Percentiles rank a stretch among this genome's conserved stretches.
Conservation (phyloP, 2,113 vertebrate species). For the Megaceryle maxima region DNA sequence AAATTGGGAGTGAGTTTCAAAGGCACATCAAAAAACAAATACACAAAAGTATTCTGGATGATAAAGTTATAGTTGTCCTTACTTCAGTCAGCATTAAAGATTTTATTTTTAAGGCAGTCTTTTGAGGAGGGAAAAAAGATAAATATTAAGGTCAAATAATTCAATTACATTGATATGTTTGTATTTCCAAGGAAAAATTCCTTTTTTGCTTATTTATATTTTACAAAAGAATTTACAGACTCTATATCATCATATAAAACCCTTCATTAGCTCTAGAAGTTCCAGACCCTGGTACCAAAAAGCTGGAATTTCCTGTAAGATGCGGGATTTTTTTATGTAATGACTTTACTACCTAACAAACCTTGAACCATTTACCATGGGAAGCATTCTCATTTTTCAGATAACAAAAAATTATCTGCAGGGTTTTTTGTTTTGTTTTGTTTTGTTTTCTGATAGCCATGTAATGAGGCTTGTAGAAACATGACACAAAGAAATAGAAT, state of each 20-base stretch:
- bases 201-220: not conserved
- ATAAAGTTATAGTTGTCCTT: not conserved
- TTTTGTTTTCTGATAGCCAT: not conserved
- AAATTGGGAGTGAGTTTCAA: not conserved
- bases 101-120: not conserved
- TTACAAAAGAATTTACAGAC: not conserved
- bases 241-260: not conserved
- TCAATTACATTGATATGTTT: not conserved
- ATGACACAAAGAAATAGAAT: slow-evolving; percentile 2
- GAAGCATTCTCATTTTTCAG: slow-evolving; percentile 36
- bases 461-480: slow-evolving; percentile 53
- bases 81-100: not conserved
- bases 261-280: not conserved
- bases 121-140: not conserved
- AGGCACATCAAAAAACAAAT: not conserved
- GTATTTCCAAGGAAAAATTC: not conserved
- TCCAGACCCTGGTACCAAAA: not conserved
- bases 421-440: not conserved
- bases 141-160: not conserved
- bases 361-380: slow-evolving; percentile 22
- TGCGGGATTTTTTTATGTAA: not conserved
- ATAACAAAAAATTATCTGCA: slow-evolving; percentile 29
- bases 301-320: not conserved
- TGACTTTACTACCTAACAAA: not conserved
- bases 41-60: not conserved